phyloP scores from a whole-genome alignment of 37 sponge, comb jelly and placozoan species.

The Corticium candelabrum region DNA sequence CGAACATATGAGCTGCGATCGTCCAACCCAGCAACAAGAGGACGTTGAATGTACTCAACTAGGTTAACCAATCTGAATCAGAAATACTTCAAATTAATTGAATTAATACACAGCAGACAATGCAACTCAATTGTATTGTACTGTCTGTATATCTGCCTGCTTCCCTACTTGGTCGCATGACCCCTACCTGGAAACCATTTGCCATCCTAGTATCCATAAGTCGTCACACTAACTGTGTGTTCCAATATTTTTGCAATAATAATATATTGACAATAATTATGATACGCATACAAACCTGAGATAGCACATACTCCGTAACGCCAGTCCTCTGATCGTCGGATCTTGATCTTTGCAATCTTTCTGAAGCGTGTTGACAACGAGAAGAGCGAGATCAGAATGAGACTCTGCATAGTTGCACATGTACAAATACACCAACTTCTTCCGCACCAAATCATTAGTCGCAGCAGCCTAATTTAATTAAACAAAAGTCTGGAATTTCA shows the following conservation, averaged over 20 bases:
- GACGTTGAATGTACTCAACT: slow-evolving; percentile 77
- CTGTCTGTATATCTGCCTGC: too few species aligned
- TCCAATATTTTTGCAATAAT: too few species aligned
- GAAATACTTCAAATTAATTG: too few species aligned
- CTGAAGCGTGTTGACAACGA: slow-evolving; percentile 79
- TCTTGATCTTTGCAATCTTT: slow-evolving; percentile 82
- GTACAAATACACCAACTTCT: slow-evolving; percentile 93
- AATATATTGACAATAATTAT: too few species aligned
- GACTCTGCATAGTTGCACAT: slow-evolving; percentile 79
- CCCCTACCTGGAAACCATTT: too few species aligned
- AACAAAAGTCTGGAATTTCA: background rate
- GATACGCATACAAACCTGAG: too few species aligned
- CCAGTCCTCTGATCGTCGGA: slow-evolving; percentile 78
- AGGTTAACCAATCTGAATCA: slow-evolving; percentile 64
- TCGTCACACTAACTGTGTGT: too few species aligned
- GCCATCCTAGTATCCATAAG: too few species aligned
- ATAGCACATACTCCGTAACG: slow-evolving; percentile 82
- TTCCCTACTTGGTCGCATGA: too few species aligned
- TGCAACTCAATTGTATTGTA: background rate
- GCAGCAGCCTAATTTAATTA: slow-evolving; percentile 57
- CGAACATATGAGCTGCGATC: slow-evolving; percentile 89
- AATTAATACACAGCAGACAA: too few species aligned
- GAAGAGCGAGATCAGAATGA: slow-evolving; percentile 74
- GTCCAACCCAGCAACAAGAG: slow-evolving; percentile 70
- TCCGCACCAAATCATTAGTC: slow-evolving; percentile 73